A percentile compares a stretch with the other conserved stretches of the same genome.
phyloP scores from a whole-genome alignment of 2,113 vertebrate genomes.

The Sphyrna mokarran region DNA sequence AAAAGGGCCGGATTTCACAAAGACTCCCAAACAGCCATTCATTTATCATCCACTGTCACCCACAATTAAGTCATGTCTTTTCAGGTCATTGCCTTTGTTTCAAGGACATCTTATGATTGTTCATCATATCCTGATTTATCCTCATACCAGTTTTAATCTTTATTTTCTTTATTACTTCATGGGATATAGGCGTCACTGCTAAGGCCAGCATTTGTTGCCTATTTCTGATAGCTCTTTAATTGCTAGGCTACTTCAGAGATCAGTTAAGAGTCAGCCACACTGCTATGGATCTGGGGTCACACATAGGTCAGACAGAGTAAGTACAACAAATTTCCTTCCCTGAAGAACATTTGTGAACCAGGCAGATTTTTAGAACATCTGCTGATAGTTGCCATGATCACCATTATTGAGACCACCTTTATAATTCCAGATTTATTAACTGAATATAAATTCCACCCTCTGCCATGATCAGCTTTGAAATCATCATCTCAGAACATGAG shows the following conservation, averaged over 20 bases:
- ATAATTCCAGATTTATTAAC: too few relatives aligned
- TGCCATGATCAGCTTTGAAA: neutral
- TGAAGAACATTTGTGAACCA: neutral
- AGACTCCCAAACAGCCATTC: neutral
- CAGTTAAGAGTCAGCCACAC: too few relatives aligned
- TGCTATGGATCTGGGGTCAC: too few relatives aligned
- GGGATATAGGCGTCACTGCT: too few relatives aligned
- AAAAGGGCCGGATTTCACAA: neutral
- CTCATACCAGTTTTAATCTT: neutral
- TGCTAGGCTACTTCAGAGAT: too few relatives aligned
- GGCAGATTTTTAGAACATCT: neutral
- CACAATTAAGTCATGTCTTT: too few relatives aligned
- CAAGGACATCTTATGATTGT: neutral
- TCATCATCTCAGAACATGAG: neutral
- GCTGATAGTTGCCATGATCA: neutral
- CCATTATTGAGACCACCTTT: neutral
- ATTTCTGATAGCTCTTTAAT: too few relatives aligned
- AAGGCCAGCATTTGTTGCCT: too few relatives aligned
- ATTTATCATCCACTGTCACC: neutral
- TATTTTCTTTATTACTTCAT: too few relatives aligned
- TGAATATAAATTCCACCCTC: neutral
- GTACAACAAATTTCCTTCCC: too few relatives aligned
- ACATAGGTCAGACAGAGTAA: too few relatives aligned
- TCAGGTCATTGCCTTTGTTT: too few relatives aligned
- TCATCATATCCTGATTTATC: neutral